These are phyloP conservation scores for Cassiopea andromeda DNA, from an alignment of 30 jellyfish, hydroid and myxozoan species.

Conservation along the genomic window DNA sequence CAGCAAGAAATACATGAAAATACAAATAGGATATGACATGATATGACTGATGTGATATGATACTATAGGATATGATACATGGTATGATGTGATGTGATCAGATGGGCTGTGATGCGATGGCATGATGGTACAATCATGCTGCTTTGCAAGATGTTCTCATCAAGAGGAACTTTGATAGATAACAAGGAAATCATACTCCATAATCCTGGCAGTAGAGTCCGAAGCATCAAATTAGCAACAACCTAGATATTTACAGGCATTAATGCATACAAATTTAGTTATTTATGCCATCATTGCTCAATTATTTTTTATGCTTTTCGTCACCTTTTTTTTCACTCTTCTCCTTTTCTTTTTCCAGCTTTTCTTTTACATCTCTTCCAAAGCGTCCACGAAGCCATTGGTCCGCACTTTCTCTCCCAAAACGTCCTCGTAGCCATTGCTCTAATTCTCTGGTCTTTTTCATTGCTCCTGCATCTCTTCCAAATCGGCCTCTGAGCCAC, in stretches of 20 bases:
- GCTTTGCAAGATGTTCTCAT: too few relatives aligned
- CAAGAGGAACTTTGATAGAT: too few relatives aligned
- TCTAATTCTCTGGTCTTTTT: too few relatives aligned
- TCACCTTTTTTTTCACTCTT: constrained; percentile 23
- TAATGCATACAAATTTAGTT: constrained; percentile 49
- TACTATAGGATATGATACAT: too few relatives aligned
- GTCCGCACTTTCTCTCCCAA: constrained; percentile 48
- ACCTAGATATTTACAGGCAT: too few relatives aligned
- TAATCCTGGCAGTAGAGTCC: not conserved
- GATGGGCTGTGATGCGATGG: too few relatives aligned
- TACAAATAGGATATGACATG: too few relatives aligned
- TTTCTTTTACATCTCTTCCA: constrained; percentile 33
- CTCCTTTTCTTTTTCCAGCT: constrained; percentile 5
- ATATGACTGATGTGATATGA: too few relatives aligned
- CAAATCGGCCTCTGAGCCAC: constrained; percentile 63
- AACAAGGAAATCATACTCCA: too few relatives aligned
- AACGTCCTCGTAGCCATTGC: constrained; percentile 78
- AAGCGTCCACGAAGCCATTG: constrained; percentile 79
- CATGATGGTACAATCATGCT: too few relatives aligned
- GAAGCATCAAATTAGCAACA: not conserved
- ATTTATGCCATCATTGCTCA: constrained; percentile 32
- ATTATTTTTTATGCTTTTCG: constrained; percentile 20
- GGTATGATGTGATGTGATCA: too few relatives aligned
- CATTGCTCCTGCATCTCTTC: constrained; percentile 62
- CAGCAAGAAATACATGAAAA: not conserved